These are phyloP conservation scores for Myripristis murdjan DNA, from an alignment of 2,797 vertebrate genomes.

Conservation along the genomic window DNA sequence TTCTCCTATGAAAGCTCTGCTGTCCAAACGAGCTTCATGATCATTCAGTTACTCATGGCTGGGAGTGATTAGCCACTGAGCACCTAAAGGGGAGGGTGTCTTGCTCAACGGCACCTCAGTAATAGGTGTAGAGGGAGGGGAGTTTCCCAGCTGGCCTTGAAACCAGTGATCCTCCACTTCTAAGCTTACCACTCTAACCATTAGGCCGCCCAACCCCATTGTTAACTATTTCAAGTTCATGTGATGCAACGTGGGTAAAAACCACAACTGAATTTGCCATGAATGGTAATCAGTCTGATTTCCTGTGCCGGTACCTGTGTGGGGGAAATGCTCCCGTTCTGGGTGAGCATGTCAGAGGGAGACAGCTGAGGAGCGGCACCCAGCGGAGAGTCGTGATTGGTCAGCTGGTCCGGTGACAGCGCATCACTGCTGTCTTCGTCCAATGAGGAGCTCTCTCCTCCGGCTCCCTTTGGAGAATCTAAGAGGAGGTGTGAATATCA, in stretches of 20 bases:
- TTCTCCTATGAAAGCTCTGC: not conserved
- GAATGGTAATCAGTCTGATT: not conserved
- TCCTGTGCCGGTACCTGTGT: conserved; percentile 73
- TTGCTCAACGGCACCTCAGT: too few species aligned
- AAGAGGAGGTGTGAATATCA: conserved; percentile 14
- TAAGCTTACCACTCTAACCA: too few species aligned
- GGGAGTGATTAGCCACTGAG: not conserved
- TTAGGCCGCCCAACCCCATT: too few species aligned
- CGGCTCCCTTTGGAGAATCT: conserved; percentile 89
- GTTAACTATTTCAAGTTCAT: too few species aligned
- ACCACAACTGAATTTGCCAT: not conserved
- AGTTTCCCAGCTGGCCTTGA: too few species aligned
- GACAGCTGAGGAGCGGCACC: conserved; percentile 88
- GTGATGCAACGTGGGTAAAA: too few species aligned
- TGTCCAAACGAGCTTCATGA: too few species aligned
- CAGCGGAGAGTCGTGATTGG: conserved; percentile 94
- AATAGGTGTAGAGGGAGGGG: too few species aligned
- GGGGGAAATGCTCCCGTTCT: conserved; percentile 78
- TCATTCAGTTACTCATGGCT: too few species aligned
- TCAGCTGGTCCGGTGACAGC: conserved; percentile 94
- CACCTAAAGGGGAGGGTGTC: not conserved
- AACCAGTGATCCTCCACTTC: too few species aligned
- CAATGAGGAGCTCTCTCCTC: conserved; percentile 93
- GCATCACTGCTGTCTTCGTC: conserved; percentile 98
- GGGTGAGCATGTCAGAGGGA: conserved; percentile 82